phyloP scores from a whole-genome alignment of 2,797 vertebrate genomes.

The Characodon lateralis region DNA sequence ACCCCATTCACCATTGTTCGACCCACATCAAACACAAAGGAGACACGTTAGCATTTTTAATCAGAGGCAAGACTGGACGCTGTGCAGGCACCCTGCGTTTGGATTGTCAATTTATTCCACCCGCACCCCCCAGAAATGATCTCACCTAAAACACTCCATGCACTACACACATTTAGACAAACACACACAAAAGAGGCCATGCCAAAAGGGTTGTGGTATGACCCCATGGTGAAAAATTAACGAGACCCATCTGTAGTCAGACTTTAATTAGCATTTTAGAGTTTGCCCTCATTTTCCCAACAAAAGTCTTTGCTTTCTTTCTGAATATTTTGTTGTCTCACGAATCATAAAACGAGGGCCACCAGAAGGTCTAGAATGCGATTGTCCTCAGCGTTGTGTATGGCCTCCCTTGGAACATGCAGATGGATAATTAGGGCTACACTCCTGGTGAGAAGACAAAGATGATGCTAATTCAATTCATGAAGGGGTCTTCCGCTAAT shows the following conservation, averaged over 20 bases:
- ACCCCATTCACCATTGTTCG: constrained; percentile 83
- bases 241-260: constrained; percentile 70
- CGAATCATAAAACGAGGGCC: constrained; percentile 40
- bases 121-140: constrained; percentile 36
- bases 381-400: constrained; percentile 52
- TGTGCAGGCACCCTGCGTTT: constrained; percentile 57
- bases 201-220: constrained; percentile 48
- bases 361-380: constrained; percentile 48
- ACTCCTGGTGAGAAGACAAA: constrained; percentile 73
- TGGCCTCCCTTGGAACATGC: constrained; percentile 59
- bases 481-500: constrained; percentile 76
- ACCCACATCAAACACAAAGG: constrained; percentile 90
- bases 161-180: constrained; percentile 31
- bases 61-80: constrained; percentile 82
- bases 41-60: constrained; percentile 91
- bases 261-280: constrained; percentile 72
- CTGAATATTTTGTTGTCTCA: constrained; percentile 36
- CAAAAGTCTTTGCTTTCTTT: constrained; percentile 59
- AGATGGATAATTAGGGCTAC: constrained; percentile 74
- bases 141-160: constrained; percentile 24
- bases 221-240: constrained; percentile 70
- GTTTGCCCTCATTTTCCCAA: constrained; percentile 58
- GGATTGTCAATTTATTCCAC: constrained; percentile 70
- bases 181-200: constrained; percentile 43
- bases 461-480: constrained; percentile 79